Conservation (phyloP, 2,797 vertebrate species). For the Hephaestus fuliginosus region DNA sequence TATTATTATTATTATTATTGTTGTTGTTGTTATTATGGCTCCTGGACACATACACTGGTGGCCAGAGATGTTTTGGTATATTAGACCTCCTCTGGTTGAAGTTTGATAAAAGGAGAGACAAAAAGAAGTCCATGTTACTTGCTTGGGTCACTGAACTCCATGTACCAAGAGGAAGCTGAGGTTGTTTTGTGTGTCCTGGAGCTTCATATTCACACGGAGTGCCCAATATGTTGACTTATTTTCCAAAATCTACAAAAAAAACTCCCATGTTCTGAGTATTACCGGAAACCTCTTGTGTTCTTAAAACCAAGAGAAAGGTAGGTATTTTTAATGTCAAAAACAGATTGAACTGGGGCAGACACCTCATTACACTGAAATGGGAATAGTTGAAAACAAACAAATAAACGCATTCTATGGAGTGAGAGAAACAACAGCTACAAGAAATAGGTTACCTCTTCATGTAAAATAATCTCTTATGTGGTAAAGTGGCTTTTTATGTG, state of each 20-base stretch:
- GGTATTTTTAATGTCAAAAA: not conserved
- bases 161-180: constrained; percentile 26
- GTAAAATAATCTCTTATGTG: constrained; percentile 55
- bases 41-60: constrained; percentile 3
- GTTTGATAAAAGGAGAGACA: not conserved
- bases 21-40: not conserved
- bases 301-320: constrained; percentile 26
- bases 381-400: constrained; percentile 47
- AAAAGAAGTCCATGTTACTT: not conserved
- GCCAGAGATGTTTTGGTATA: constrained; percentile 1
- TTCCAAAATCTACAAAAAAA: constrained; percentile 3
- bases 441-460: constrained; percentile 7
- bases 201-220: constrained; percentile 24
- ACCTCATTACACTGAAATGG: constrained; percentile 58
- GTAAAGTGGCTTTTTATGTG: constrained; percentile 66
- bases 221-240: constrained; percentile 2
- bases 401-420: constrained; percentile 38
- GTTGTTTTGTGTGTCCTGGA: constrained; percentile 14
- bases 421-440: constrained; percentile 21
- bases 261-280: not conserved
- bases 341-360: constrained; percentile 30
- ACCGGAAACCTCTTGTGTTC: constrained; percentile 6
- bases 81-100: not conserved
- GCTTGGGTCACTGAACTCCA: constrained; percentile 11
- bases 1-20: no score